These are phyloP conservation scores for Gadus macrocephalus DNA, from an alignment of 2,113 vertebrate species.

Conservation along the genomic window DNA sequence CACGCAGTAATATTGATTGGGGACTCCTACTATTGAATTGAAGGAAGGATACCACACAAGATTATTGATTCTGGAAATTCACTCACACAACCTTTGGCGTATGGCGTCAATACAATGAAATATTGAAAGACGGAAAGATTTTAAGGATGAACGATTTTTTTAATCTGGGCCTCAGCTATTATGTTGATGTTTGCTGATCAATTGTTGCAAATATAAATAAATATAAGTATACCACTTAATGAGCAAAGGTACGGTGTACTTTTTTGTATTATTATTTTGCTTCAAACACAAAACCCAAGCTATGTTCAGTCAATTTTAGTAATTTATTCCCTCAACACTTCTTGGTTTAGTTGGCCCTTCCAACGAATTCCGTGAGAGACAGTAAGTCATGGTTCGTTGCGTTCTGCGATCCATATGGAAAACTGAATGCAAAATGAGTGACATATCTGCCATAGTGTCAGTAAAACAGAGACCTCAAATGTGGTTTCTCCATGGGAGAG, in stretches of 20 bases:
- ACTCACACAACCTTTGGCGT: conserved; percentile 26
- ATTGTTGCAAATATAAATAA: conserved; percentile 8
- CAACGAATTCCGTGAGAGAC: too few relatives aligned
- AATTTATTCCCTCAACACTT: too few relatives aligned
- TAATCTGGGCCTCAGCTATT: conserved; percentile 5
- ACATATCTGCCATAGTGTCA: conserved; percentile 39
- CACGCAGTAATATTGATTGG: conserved; percentile 43
- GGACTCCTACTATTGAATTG: conserved; percentile 34
- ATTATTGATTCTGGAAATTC: conserved; percentile 13
- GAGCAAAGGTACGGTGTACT: too few relatives aligned
- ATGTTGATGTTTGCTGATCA: not conserved
- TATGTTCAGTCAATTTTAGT: too few relatives aligned
- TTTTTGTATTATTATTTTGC: too few relatives aligned
- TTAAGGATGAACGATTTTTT: conserved; percentile 14
- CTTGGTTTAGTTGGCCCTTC: too few relatives aligned
- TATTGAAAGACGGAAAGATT: conserved; percentile 18
- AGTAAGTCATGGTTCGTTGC: too few relatives aligned
- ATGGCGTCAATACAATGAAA: conserved; percentile 35
- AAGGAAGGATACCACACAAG: conserved; percentile 34
- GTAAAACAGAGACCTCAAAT: conserved; percentile 25
- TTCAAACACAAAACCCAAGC: too few relatives aligned
- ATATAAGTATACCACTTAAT: not conserved
- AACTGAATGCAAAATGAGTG: not conserved
- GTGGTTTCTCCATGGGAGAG: conserved; percentile 9
- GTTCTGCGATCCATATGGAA: too few relatives aligned